Percentiles rank a stretch among this genome's conserved stretches.
phyloP scores from a whole-genome alignment of 2,888 invertebrate species.

The Calephelis perditalis region DNA sequence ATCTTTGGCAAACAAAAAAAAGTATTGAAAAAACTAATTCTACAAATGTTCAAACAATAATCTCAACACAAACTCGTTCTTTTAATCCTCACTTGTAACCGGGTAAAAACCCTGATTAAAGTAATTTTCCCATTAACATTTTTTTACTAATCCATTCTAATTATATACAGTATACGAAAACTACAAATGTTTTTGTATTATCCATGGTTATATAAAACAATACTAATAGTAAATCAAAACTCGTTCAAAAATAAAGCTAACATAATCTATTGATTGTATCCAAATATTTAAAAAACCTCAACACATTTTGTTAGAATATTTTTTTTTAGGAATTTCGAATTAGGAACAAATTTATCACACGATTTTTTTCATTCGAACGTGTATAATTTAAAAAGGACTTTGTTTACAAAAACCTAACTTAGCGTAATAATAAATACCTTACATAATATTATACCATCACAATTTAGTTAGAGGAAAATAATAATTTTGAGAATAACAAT shows the following conservation, averaged over 20 bases:
- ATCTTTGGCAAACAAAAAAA: slow-evolving; percentile 14
- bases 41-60: background rate
- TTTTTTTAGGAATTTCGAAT: slow-evolving; percentile 5
- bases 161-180: slow-evolving; percentile 3
- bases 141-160: background rate
- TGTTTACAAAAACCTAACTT: background rate
- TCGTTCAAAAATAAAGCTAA: background rate
- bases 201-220: background rate
- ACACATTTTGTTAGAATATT: too few species aligned
- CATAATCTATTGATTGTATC: background rate
- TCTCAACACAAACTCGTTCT: background rate
- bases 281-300: background rate
- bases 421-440: slow-evolving; percentile 3
- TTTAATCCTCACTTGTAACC: too few species aligned
- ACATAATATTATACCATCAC: slow-evolving; percentile 3
- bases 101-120: too few species aligned
- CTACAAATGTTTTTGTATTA: slow-evolving; percentile 2
- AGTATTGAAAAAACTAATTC: background rate
- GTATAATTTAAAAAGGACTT: background rate
- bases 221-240: background rate
- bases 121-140: background rate
- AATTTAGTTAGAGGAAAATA: background rate
- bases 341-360: slow-evolving; percentile 9
- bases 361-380: background rate
- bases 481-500: background rate